A percentile compares a stretch with the other conserved stretches of the same genome.
These are phyloP conservation scores for Acrocyrtus sp. DNA, from an alignment of 2,888 invertebrate species.

Conservation along the genomic window DNA sequence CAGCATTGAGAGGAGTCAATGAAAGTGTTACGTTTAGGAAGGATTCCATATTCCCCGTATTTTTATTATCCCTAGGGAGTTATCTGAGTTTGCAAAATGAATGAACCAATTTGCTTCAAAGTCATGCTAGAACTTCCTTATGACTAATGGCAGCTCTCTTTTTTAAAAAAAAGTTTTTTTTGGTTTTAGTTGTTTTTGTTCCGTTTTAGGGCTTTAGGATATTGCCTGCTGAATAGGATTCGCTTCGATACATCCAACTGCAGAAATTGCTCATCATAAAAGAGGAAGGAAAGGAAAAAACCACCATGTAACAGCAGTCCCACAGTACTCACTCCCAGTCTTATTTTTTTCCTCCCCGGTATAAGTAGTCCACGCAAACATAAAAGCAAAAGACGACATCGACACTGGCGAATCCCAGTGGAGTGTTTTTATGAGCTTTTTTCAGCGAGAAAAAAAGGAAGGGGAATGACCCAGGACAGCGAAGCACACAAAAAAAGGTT, in stretches of 20 bases:
- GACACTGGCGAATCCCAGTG: constrained; percentile 26
- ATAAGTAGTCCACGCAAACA: constrained; percentile 16
- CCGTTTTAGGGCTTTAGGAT: constrained; percentile 22
- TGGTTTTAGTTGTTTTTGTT: no score
- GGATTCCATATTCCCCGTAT: no score
- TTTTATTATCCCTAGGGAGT: no score
- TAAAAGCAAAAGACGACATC: constrained; percentile 26
- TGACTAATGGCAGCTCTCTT: no score
- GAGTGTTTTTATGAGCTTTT: constrained; percentile 20
- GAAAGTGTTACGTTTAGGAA: no score
- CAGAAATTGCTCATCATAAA: constrained; percentile 9
- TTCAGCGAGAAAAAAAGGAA: constrained; percentile 47
- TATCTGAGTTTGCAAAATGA: no score
- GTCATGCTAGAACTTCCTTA: no score
- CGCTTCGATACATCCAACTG: constrained; percentile 47
- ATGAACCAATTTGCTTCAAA: no score
- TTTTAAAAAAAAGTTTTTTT: no score
- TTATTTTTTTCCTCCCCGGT: neutral
- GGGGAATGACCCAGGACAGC: constrained; percentile 55
- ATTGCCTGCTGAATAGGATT: no score
- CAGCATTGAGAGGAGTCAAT: no score
- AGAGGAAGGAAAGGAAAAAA: constrained; percentile 11
- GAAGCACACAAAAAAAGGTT: constrained; percentile 12
- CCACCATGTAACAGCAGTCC: neutral
- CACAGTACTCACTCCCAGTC: no score